These are phyloP conservation scores for Brienomyrus longianalis DNA, from an alignment of 2,113 vertebrate genomes.

Conservation along the genomic window DNA sequence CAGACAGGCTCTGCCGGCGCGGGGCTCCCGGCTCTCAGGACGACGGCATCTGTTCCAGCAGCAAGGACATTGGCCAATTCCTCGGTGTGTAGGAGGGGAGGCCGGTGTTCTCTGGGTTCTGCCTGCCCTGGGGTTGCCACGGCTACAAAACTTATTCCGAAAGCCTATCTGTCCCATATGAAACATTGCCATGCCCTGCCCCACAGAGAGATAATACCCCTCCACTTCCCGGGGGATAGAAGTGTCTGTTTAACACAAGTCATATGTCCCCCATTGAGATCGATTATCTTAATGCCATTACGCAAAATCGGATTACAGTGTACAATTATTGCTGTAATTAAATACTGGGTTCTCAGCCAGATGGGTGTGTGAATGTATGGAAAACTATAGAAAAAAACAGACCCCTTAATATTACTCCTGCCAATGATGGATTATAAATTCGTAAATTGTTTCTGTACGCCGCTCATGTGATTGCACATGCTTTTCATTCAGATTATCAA, in stretches of 20 bases:
- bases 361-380: not conserved
- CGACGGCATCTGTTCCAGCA: not conserved
- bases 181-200: not conserved
- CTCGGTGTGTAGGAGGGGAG: not conserved
- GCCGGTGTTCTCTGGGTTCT: not conserved
- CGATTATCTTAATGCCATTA: slow-evolving; percentile 20
- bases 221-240: slow-evolving; percentile 6
- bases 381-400: not conserved
- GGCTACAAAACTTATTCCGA: not conserved
- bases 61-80: not conserved
- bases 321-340: slow-evolving; percentile 12
- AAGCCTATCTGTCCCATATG: not conserved
- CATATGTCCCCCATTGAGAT: slow-evolving; percentile 1
- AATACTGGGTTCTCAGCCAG: slow-evolving; percentile 19
- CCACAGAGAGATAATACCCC: not conserved
- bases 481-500: not conserved
- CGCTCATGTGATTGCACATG: not conserved
- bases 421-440: not conserved
- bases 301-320: slow-evolving; percentile 16
- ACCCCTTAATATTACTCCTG: not conserved
- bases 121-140: not conserved
- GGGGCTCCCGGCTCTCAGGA: not conserved
- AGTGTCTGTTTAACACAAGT: slow-evolving; percentile 18
- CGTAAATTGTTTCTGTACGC: not conserved
- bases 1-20: not conserved